Conservation (phyloP, 2,888 invertebrate species). For the Noctua pronuba region DNA sequence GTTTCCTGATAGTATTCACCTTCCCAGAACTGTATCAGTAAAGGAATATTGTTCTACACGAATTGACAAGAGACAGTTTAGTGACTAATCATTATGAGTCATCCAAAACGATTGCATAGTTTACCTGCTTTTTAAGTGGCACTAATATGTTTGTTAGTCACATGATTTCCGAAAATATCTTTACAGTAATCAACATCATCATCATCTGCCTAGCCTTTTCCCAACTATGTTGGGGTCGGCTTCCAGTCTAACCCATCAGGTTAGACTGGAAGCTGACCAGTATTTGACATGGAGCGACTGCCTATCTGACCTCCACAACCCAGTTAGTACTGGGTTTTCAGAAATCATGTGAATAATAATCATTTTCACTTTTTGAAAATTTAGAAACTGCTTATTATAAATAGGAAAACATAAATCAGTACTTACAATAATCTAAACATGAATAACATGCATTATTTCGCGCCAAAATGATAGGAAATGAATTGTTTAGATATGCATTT, state of each 20-base stretch:
- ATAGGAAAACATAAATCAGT: neutral
- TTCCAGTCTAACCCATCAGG: no score
- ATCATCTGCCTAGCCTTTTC: no score
- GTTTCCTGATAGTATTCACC: constrained; percentile 36
- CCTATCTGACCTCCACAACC: no score
- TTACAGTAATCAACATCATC: no score
- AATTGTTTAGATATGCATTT: no score
- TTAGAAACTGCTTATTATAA: neutral
- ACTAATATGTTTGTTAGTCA: no score
- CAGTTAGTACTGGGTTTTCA: neutral
- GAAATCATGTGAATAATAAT: constrained; percentile 8
- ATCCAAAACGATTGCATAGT: constrained; percentile 3
- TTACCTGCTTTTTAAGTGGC: constrained; percentile 9
- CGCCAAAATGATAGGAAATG: no score
- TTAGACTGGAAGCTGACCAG: no score
- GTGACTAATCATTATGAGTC: constrained; percentile 44
- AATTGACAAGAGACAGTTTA: constrained; percentile 23
- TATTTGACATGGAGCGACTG: no score
- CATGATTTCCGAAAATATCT: no score
- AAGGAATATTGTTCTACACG: constrained; percentile 25
- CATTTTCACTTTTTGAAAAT: neutral
- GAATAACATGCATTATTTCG: neutral
- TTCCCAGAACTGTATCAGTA: constrained; percentile 61
- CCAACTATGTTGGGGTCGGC: no score
- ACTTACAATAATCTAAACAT: neutral